Conservation (phyloP, 2,113 vertebrate genomes). For the Fregetta grallaria region DNA sequence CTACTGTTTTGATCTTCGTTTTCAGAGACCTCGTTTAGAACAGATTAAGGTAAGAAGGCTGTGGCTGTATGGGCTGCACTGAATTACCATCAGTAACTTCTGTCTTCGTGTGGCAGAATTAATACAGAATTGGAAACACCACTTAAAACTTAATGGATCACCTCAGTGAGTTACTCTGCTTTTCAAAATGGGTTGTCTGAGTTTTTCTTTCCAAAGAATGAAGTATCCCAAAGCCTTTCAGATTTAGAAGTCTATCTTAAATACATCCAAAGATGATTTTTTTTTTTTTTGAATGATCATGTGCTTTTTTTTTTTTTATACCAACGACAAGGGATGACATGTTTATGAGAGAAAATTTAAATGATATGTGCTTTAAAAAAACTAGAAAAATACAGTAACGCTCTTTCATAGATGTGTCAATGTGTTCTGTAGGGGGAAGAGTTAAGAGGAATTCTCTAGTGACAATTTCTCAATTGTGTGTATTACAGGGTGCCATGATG, state of each 20-base stretch:
- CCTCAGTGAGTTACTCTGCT: background rate
- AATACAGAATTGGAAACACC: background rate
- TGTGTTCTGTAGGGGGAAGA: background rate
- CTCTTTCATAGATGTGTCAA: background rate
- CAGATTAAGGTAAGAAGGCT: conserved; percentile 88
- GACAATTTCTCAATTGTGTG: background rate
- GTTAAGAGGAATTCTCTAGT: background rate
- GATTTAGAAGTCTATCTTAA: background rate
- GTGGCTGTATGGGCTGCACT: background rate
- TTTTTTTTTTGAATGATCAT: background rate
- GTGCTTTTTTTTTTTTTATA: background rate
- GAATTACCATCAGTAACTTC: background rate
- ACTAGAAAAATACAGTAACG: background rate
- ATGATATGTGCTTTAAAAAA: background rate
- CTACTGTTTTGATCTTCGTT: conserved; percentile 95
- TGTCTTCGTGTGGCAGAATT: background rate
- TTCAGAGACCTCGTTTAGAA: conserved; percentile 92
- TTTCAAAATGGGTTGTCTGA: background rate
- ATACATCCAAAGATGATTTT: background rate
- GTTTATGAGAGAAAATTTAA: background rate
- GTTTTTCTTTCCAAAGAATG: background rate
- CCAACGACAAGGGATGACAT: background rate
- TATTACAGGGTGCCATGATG: conserved; percentile 92
- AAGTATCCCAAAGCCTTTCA: background rate
- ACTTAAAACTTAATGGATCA: background rate